Conservation (phyloP, 1,140 invertebrate species). For the Tetramorium simillimum region DNA sequence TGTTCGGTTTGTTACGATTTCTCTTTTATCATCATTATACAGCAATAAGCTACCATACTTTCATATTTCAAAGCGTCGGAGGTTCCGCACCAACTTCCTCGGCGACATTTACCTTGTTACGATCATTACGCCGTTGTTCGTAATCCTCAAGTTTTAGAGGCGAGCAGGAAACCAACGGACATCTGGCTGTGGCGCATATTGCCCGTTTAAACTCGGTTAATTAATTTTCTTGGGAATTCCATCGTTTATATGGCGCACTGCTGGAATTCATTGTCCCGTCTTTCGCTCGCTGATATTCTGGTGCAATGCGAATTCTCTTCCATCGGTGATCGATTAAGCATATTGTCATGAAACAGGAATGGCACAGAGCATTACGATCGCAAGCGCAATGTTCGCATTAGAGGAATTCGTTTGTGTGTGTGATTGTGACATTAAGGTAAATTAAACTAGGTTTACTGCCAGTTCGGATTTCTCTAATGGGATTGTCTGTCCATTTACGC, state of each 20-base stretch:
- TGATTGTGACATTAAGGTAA: slow-evolving; percentile 22
- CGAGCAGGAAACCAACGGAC: slow-evolving; percentile 44
- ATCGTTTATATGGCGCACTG: slow-evolving; percentile 46
- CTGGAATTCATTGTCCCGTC: slow-evolving; percentile 32
- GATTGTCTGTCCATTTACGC: neutral
- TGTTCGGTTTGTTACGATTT: neutral
- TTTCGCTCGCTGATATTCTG: slow-evolving; percentile 23
- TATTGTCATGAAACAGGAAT: slow-evolving; percentile 49
- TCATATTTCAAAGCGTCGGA: slow-evolving; percentile 2
- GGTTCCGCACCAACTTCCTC: neutral
- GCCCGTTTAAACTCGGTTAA: slow-evolving; percentile 65
- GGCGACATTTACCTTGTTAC: neutral
- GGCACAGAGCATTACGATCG: slow-evolving; percentile 14
- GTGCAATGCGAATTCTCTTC: slow-evolving; percentile 39
- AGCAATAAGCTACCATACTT: neutral
- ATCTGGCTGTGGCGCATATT: slow-evolving; percentile 2
- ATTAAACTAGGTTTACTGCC: slow-evolving; percentile 44
- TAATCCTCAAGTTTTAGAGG: neutral
- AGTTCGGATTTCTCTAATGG: neutral
- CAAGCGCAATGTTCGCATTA: slow-evolving; percentile 15
- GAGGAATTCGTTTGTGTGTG: slow-evolving; percentile 30
- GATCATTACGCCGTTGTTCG: slow-evolving; percentile 15
- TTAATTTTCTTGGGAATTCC: slow-evolving; percentile 71
- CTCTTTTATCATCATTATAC: neutral
- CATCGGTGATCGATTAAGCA: slow-evolving; percentile 35